Conservation (phyloP, 2,888 invertebrate genomes). For the Latheticus oryzae region DNA sequence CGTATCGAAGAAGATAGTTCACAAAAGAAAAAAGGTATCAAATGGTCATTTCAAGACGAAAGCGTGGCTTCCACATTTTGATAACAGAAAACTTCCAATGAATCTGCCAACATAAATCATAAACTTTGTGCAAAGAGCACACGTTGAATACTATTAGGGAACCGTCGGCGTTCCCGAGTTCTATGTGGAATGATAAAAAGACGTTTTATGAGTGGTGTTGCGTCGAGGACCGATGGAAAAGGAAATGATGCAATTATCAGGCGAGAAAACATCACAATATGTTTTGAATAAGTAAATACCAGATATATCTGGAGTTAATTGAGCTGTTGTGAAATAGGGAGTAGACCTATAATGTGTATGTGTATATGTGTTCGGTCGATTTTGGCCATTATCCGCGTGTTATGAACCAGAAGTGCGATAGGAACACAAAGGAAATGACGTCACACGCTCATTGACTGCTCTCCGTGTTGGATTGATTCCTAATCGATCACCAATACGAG, state of each 20-base stretch:
- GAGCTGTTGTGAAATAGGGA: constrained; percentile 27
- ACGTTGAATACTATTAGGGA: constrained; percentile 49
- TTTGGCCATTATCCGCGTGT: constrained; percentile 65
- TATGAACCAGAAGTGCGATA: constrained; percentile 68
- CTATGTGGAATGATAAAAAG: constrained; percentile 41
- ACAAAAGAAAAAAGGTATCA: constrained; percentile 59
- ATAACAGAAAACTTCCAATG: constrained; percentile 62
- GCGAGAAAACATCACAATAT: constrained; percentile 4
- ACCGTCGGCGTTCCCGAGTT: constrained; percentile 37
- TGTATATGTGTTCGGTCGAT: constrained; percentile 56
- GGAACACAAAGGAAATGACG: constrained; percentile 67
- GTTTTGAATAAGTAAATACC: not conserved
- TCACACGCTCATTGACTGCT: constrained; percentile 66
- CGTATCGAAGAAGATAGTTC: not conserved
- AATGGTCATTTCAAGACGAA: constrained; percentile 61
- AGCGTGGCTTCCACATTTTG: constrained; percentile 50
- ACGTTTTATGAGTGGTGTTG: constrained; percentile 35
- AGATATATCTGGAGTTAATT: constrained; percentile 11
- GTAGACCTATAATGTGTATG: constrained; percentile 46
- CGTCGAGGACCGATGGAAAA: constrained; percentile 22
- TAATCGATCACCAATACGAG: constrained; percentile 64
- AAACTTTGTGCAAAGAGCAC: constrained; percentile 52
- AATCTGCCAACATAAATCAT: constrained; percentile 61
- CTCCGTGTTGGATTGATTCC: constrained; percentile 65
- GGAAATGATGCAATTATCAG: constrained; percentile 40